Base-by-base conservation (phyloP, 1,140 invertebrate species). In the Halesus radiatus region DNA sequence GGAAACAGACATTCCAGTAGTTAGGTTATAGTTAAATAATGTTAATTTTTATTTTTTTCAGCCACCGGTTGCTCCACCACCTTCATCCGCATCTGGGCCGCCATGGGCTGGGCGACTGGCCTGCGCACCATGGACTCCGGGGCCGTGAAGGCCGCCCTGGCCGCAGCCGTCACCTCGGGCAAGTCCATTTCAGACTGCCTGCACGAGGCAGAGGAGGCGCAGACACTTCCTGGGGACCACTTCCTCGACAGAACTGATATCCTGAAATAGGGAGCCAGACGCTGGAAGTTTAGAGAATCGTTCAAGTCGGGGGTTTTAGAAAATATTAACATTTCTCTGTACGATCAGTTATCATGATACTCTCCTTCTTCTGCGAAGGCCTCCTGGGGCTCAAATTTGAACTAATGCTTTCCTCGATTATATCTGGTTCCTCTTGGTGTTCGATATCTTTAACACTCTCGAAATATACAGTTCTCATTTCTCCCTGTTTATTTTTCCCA, bases 61-160 rank as follows among this genome's bases (percentile, higher is more conserved):
- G 89, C 88, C 13, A 85, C 84, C 0, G 94, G 94, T 1, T 93
- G 89, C 58, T 90, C 90, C 0, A 92, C 93, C 0, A 89, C 91
- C 1, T 90, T 95, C 74, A 93, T 96, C 16, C 90, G 93, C 16
- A 89, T 94, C 0, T 94, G 90, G 84, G 91, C 92, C 0, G 92
- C 93, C 0, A 83, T 96, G 3, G 93, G 93, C 0, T 85, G 92
- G 68, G 92, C 93, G 1, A 88, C 87, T 0, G 86, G 92, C 1
- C 84, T 95, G n/a, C 91, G 90, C 64, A 95, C 94, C 0, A 86
- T 93, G 0, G 90, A 93, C 13, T 90, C 90, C 0, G 84, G 89
- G 1, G 89, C 91, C 0, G 88, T 95, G 0, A 91, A 93, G 66
- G 86, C 91, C 4, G 92, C 93, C 0, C 83, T 95, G 10, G 89